Evolutionary conservation across 1,140 invertebrate species (phyloP).

Genomic region (Eriosoma lanigerum): DNA sequence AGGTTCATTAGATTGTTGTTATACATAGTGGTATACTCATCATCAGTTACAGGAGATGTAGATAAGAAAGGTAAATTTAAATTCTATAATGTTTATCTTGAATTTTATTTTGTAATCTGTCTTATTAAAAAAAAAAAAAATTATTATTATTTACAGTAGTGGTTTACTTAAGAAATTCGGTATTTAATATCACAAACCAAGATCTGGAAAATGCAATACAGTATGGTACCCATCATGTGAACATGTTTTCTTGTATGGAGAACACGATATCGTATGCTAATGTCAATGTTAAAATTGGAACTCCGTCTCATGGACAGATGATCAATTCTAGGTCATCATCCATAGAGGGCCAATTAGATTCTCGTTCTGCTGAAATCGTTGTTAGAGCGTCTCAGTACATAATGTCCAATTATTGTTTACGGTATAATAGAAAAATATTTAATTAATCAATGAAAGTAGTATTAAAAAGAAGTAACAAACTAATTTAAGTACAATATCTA

Average conservation of each 20-base stretch:
- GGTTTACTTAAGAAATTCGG: neutral
- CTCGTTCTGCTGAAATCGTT: conserved; percentile 63
- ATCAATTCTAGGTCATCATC: conserved; percentile 63
- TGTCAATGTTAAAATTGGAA: conserved; percentile 61
- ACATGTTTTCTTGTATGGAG: conserved; percentile 57
- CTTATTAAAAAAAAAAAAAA: too few relatives aligned
- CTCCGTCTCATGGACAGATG: conserved; percentile 64
- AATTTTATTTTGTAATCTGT: neutral
- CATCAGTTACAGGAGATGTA: neutral
- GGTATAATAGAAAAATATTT: conserved; percentile 57
- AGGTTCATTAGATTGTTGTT: neutral
- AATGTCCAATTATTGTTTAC: conserved; percentile 60
- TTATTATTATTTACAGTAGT: neutral
- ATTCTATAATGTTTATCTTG: neutral
- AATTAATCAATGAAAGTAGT: neutral
- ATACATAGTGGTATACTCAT: neutral
- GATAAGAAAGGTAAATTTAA: neutral
- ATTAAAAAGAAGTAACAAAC: neutral
- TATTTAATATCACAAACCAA: neutral
- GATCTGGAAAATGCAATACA: conserved; percentile 38
- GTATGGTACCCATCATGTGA: conserved; percentile 20
- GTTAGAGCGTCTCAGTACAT: conserved; percentile 67
- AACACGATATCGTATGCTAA: conserved; percentile 62
- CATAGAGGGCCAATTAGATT: conserved; percentile 64
- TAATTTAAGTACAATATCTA: neutral